Base-by-base conservation (phyloP, 2,113 vertebrate species). In the Bubalus kerabau region DNA sequence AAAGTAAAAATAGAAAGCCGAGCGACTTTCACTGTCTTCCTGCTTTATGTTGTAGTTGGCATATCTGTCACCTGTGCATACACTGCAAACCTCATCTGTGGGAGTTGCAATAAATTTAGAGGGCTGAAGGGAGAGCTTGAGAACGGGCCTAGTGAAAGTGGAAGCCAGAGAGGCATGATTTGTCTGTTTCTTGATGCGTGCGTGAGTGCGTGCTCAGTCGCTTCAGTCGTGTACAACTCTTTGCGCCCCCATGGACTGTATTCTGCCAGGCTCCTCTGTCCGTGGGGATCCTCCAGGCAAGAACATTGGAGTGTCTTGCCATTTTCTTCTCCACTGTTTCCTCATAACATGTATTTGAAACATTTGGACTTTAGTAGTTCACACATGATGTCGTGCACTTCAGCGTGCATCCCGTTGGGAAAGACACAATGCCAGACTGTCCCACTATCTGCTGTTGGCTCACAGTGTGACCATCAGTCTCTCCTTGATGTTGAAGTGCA, bases 341-440 rank as follows among this genome's bases (percentile, higher is more conserved):
- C 50, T 83, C 30, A 15, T 36, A 8, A 17, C 3, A 7, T 5
- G 6, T 7, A n/a, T 2, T 2, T 23, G 13, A 57, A 57, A 71
- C 40, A 52, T 32, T 28, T 16, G 62, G 87, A 52, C 13, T 7
- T 40, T 23, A 50, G 32, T 9, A 46, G 9, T 43, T 52, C n/a
- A 15, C 54, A 62, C n/a, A 16, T 14, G 32, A 43, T 10, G 19
- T 6, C 2, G 9, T 8, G 24, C 14, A 0, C 13, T 71, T 54
- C n/a, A 24, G n/a, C 1, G 1, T 14, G 14, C 7, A 17, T 3
- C 54, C 40, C 7, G 1, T 1, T 3, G 15, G 62, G 46, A 14
- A 46, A 56, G 54, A 32, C 60, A 4, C 7, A 7, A 6, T 16
- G 3, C 24, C 78, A 59, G 60, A 32, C 9, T 64, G 36, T 88